phyloP scores from a whole-genome alignment of 1,140 invertebrate genomes.

The Drosophila murphyi region DNA sequence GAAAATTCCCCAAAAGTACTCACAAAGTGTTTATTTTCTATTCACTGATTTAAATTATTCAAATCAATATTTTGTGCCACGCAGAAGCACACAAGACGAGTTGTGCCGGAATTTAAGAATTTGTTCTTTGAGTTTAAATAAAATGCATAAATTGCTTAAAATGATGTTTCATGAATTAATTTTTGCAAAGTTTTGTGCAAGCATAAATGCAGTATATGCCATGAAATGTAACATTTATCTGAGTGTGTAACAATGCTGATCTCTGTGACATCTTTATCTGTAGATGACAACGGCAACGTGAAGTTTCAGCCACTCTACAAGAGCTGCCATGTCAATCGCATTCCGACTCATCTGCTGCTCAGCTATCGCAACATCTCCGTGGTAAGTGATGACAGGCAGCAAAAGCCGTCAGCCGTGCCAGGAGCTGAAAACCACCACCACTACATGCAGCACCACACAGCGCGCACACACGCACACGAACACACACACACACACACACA shows the following conservation, averaged over 20 bases:
- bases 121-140: neutral
- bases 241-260: slow-evolving; percentile 24
- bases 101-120: too few species aligned
- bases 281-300: slow-evolving; percentile 83
- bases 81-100: too few species aligned
- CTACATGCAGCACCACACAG: slow-evolving; percentile 38
- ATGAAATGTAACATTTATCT: slow-evolving; percentile 1
- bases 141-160: neutral
- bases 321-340: slow-evolving; percentile 86
- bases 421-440: slow-evolving; percentile 29
- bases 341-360: slow-evolving; percentile 85
- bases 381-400: slow-evolving; percentile 73
- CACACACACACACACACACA: slow-evolving; percentile 27
- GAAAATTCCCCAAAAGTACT: too few species aligned
- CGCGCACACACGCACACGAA: slow-evolving; percentile 32
- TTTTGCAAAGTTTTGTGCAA: too few species aligned
- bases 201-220: neutral
- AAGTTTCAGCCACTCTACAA: slow-evolving; percentile 87
- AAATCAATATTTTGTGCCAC: too few species aligned
- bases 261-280: slow-evolving; percentile 45
- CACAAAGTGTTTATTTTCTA: too few species aligned
- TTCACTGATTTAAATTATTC: too few species aligned
- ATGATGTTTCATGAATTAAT: neutral
- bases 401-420: slow-evolving; percentile 59
- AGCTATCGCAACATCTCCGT: slow-evolving; percentile 86